phyloP scores from a whole-genome alignment of 37 sponge, comb jelly and placozoan genomes.

The Geodia barretti region DNA sequence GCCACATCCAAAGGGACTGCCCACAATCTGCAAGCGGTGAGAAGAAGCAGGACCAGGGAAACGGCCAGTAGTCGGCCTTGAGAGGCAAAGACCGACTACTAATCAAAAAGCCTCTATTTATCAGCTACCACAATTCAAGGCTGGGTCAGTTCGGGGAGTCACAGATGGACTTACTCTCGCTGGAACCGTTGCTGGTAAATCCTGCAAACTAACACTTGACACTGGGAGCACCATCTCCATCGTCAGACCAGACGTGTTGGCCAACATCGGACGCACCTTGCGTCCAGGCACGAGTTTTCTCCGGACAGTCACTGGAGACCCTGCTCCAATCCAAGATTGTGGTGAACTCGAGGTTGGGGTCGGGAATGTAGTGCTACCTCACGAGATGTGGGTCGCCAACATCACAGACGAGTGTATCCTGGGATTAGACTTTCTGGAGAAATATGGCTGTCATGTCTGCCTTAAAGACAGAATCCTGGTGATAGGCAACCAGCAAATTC shows the following conservation, averaged over 20 bases:
- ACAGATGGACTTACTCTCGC: conserved; percentile 17
- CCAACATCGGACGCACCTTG: no score
- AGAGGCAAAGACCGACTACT: conserved; percentile 33
- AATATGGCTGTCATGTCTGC: conserved; percentile 18
- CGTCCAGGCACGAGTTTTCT: conserved; percentile 13
- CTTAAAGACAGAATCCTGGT: conserved; percentile 16
- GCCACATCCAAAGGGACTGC: conserved; percentile 8
- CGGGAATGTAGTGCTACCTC: conserved; percentile 1
- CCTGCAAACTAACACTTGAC: conserved; percentile 28
- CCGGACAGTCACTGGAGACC: conserved; percentile 37
- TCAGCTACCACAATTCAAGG: not conserved
- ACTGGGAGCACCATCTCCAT: conserved; percentile 39
- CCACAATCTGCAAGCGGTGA: no score
- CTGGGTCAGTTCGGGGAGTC: conserved; percentile 15
- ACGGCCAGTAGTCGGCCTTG: conserved; percentile 36
- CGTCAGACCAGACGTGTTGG: conserved; percentile 13
- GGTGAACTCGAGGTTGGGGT: conserved; percentile 9
- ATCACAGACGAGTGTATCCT: conserved; percentile 28
- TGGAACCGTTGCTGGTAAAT: conserved; percentile 14
- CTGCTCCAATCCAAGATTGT: conserved; percentile 10
- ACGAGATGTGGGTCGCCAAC: conserved; percentile 33
- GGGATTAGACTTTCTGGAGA: conserved; percentile 36
- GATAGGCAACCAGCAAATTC: conserved; percentile 2
- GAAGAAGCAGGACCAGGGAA: no score
- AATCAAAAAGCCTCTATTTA: not conserved